These are phyloP conservation scores for Myrmecobius fasciatus DNA, from an alignment of 2,113 vertebrate species.

Conservation along the genomic window DNA sequence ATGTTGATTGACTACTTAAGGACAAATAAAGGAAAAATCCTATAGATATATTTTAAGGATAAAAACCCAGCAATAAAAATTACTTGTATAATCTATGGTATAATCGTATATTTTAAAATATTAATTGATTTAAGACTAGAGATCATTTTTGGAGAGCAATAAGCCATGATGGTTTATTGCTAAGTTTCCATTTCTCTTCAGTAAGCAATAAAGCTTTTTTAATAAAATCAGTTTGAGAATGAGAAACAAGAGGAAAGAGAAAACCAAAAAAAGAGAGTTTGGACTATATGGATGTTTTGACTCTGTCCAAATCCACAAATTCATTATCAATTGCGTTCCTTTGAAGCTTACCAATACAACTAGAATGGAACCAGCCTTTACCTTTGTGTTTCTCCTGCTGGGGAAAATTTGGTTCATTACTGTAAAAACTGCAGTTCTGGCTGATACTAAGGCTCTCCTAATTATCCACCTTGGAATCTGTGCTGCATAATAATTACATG, in stretches of 20 bases:
- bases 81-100: neutral
- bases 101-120: slow-evolving; percentile 19
- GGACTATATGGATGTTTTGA: neutral
- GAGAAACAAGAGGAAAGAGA: neutral
- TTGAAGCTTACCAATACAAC: neutral
- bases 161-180: neutral
- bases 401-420: neutral
- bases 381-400: neutral
- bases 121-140: slow-evolving; percentile 1
- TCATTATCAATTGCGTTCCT: neutral
- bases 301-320: no score
- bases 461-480: slow-evolving; percentile 56
- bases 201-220: no score
- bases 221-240: neutral
- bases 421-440: slow-evolving; percentile 26
- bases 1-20: neutral
- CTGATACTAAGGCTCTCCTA: slow-evolving; percentile 5
- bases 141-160: neutral
- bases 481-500: slow-evolving; percentile 60
- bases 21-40: neutral
- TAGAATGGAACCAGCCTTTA: neutral
- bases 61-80: neutral
- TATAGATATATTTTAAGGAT: neutral
- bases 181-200: neutral
- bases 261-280: neutral